phyloP scores from a whole-genome alignment of 2,113 vertebrate species.

The Ochotona princeps region DNA sequence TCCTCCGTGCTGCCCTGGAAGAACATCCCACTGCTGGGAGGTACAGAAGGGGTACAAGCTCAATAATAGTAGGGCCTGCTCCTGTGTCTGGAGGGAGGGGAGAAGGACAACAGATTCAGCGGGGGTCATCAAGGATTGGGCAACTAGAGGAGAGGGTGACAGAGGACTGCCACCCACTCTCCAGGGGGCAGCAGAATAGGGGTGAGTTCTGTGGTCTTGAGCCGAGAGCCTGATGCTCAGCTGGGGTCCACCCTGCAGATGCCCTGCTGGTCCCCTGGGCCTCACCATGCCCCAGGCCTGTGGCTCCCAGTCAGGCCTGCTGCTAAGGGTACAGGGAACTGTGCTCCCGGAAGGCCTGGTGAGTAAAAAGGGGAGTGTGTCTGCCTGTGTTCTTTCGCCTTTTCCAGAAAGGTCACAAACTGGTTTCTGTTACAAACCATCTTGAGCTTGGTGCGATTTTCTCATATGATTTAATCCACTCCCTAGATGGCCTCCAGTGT shows the following conservation, averaged over 20 bases:
- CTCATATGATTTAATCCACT: conserved; percentile 85
- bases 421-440: conserved; percentile 76
- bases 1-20: no score
- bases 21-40: neutral
- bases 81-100: neutral
- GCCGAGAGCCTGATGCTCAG: neutral
- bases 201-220: neutral
- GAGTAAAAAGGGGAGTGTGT: conserved; percentile 35
- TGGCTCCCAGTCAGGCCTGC: neutral
- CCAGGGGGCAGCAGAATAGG: neutral
- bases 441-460: conserved; percentile 82
- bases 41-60: no score
- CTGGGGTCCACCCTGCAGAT: neutral
- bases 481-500: conserved; percentile 81
- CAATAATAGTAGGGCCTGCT: no score
- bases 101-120: neutral
- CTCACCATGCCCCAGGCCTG: neutral
- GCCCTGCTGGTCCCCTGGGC: neutral
- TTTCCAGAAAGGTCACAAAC: conserved; percentile 77
- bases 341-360: neutral
- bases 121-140: neutral
- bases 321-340: neutral
- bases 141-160: neutral
- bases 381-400: conserved; percentile 72
- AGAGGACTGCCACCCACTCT: neutral